Evolutionary conservation across 2,888 invertebrate genomes (phyloP), one percentile per base, ranked within the genome.

Genomic region (Phyllotreta striolata): DNA sequence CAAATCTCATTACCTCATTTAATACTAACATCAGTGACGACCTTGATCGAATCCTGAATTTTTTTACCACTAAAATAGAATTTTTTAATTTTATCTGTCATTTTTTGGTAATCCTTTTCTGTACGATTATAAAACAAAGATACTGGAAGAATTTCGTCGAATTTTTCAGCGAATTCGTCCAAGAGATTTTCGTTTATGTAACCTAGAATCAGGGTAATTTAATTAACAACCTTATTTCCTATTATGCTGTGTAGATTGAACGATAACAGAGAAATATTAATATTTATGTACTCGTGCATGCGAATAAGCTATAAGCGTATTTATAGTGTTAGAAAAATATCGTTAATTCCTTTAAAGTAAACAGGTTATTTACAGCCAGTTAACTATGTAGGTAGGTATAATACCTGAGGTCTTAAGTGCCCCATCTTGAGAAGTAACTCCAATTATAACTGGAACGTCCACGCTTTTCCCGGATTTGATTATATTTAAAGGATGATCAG

Each of bases 391-490:
- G n/a, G n/a, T n/a, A n/a, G n/a, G n/a, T n/a, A n/a, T 4, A 9
- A 76, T 84, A 86, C 87, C 82, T 66, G 87, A 84, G 9, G 84
- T 85, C 74, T 85, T 87, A n/a, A 93, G 78, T 41, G 89, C 85
- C 7, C 93, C 92, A 80, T 93, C 93, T 62, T 90, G 86, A 6
- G 86, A 85, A 46, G 88, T 92, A 3, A 91, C 77, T 2, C 93
- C 93, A 5, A 89, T 85, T 79, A 94, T 87, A 85, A 91, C 88
- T 0, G 92, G 92, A 1, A 89, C 84, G 46, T 84, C 80, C 38
- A 79, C 76, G 4, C 86, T 79, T 0, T 82, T 81, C 1, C 87
- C 85, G 2, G 82, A 74, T 49, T 83, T 82, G 10, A 84, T 77
- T 34, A 84, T 75, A n/a, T 81, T 74, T 1, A 87, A 81, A 0